Evolutionary conservation across 64 coral and sea anemone species (phyloP).

Genomic region (Actinia tenebrosa): DNA sequence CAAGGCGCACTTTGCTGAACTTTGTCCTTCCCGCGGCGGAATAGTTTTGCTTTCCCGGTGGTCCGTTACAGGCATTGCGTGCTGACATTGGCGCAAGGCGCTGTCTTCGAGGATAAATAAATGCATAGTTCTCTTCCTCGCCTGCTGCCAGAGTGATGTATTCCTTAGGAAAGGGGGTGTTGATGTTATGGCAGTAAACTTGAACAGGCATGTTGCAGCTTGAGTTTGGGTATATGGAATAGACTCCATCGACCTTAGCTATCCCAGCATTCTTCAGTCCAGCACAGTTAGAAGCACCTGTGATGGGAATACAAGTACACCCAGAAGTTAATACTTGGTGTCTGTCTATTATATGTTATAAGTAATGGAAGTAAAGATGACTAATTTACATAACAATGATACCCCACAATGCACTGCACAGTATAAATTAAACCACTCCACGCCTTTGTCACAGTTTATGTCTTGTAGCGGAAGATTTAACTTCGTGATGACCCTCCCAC

Average conservation of each 20-base stretch:
- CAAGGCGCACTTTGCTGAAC: constrained; percentile 80
- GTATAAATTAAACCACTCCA: too few relatives aligned
- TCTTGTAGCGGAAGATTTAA: too few relatives aligned
- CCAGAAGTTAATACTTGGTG: not conserved
- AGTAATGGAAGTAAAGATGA: too few relatives aligned
- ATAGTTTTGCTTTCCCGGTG: constrained; percentile 27
- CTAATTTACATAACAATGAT: too few relatives aligned
- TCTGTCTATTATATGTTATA: too few relatives aligned
- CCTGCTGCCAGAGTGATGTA: constrained; percentile 68
- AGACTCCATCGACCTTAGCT: constrained; percentile 64
- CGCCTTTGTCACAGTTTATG: too few relatives aligned
- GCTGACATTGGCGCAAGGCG: constrained; percentile 50
- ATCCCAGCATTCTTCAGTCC: constrained; percentile 67
- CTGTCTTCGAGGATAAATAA: constrained; percentile 65
- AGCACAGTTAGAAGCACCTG: constrained; percentile 75
- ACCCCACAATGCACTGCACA: too few relatives aligned
- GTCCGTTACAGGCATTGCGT: constrained; percentile 61
- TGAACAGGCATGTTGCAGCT: constrained; percentile 64
- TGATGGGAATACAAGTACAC: not conserved
- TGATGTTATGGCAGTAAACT: constrained; percentile 94
- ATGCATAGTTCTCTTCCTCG: constrained; percentile 73
- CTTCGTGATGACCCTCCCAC: too few relatives aligned
- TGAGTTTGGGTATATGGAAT: constrained; percentile 69
- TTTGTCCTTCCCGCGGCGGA: constrained; percentile 58
- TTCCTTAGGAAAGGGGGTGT: constrained; percentile 70